Conservation (phyloP, 1,140 invertebrate species). For the Brachionus rubens region DNA sequence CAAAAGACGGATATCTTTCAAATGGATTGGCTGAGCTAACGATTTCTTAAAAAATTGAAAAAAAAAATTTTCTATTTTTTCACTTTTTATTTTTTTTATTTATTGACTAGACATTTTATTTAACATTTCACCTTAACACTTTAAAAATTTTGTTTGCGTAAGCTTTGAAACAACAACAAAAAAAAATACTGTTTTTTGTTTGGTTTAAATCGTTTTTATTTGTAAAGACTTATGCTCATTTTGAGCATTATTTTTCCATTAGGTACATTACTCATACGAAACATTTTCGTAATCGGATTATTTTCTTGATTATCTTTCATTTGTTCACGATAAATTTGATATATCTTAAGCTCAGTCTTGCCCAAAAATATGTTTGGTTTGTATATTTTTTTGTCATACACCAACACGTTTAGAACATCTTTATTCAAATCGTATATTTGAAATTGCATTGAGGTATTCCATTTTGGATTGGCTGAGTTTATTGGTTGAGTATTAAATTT, state of each 20-base stretch:
- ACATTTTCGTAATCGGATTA: slow-evolving; percentile 30
- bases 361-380: slow-evolving; percentile 66
- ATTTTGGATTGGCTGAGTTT: slow-evolving; percentile 67
- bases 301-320: slow-evolving; percentile 37
- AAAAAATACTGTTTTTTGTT: background rate
- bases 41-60: too few species aligned
- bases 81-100: too few species aligned
- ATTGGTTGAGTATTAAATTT: slow-evolving; percentile 70
- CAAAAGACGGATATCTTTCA: too few species aligned
- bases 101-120: too few species aligned
- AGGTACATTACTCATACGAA: slow-evolving; percentile 37
- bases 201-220: background rate
- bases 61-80: too few species aligned
- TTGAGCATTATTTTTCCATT: slow-evolving; percentile 45
- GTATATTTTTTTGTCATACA: slow-evolving; percentile 74
- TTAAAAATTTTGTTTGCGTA: too few species aligned
- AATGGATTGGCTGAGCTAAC: too few species aligned
- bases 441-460: slow-evolving; percentile 81
- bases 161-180: too few species aligned
- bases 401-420: slow-evolving; percentile 73
- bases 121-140: too few species aligned
- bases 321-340: slow-evolving; percentile 37
- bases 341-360: slow-evolving; percentile 23
- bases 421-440: slow-evolving; percentile 70
- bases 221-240: slow-evolving; percentile 35